Evolutionary conservation across 1,140 invertebrate species (phyloP), one percentile per base, ranked within the genome.

Genomic region (Oedothorax gibbosus): DNA sequence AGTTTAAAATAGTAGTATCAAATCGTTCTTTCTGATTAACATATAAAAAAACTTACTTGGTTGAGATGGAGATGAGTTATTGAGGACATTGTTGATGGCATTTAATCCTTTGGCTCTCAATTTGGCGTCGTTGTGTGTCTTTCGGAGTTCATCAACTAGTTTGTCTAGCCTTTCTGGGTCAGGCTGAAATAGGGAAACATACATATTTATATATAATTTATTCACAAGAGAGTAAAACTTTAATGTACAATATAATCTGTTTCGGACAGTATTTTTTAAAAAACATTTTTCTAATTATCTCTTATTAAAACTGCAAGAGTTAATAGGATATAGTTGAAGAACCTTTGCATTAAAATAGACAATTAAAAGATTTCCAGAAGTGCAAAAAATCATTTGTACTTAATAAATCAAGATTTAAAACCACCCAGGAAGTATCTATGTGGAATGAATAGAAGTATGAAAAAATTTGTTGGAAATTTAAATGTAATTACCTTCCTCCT

Each of bases 151-250:
- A 62, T 95, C 94, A 0, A 96, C 94, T 50, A 93, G 92, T 14
- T 93, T 93, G 87, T 96, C 95, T 66, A 97, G 89, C 56, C 93
- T 91, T 86, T 96, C 95, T 8, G 93, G 91, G 89, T 94, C 93
- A n/a, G 93, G 92, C 93, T 94, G 88, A 20, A 82, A 85, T 77
- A 64, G 86, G 8, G 66, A 62, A 75, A 81, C 5, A 35, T 5
- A 35, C 35, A 1, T 5, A 35, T 35, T 35, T 35, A 35, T 1
- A 5, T 5, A 35, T 5, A 35, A 35, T 35, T 35, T 35, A 35
- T 35, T 35, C 5, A 35, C 35, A 35, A 35, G 35, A 35, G n/a
- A 35, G 35, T 35, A 2, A 2, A 2, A 35, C 35, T 35, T 35
- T 35, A 35, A 35, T n/a, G n/a, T n/a, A n/a, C n/a, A n/a, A n/a